Base-by-base conservation (phyloP, 2,888 invertebrate species). In the Podotricha telesiphe region DNA sequence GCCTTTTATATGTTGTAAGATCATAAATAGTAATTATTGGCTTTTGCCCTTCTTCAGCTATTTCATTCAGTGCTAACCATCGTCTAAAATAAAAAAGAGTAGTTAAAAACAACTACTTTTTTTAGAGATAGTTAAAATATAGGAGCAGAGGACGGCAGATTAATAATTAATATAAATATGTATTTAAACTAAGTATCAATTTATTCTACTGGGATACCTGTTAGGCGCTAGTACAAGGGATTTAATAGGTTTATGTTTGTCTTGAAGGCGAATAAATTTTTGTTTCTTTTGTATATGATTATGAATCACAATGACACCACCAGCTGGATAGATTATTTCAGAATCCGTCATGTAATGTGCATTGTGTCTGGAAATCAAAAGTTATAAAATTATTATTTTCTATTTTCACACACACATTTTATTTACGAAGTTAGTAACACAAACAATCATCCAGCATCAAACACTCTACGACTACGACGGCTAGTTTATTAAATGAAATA, bases 301-400 rank as follows among this genome's bases (percentile, higher is more conserved):
- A 78, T 97, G 96, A 70, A 97, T 92, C 0, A 95, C 94, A 61
- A 97, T 87, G 0, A 96, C 96, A 63, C 95, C 95, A 64, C 97
- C 97, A 40, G 96, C 96, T 0, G 97, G 96, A 85, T 97, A 97
- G 61, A 97, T 91, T 48, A 97, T 94, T 80, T 97, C 97, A 34
- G 96, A 94, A 80, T 96, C 96, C 20, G 94, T 93, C 67, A 96
- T 87, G 78, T 95, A 97, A 81, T 96, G 95, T 7, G 95, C 95
- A 84, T 97, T 97, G 68, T 95, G 95, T 76, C 93, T 91, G 70
- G 40, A 70, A 69, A 65, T 74, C 65, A 72, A 66, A 63, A 71
- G 95, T 19, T 8, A 40, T 42, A 19, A 47, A 37, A 47, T 34
- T 53, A 20, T 20, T 28, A 6, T 28, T 28, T 55, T 45, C 10